Percentiles rank a stretch among this genome's conserved stretches.
Evolutionary conservation across 2,888 invertebrate genomes (phyloP).

Genomic region (Ormyrus nitidulus): DNA sequence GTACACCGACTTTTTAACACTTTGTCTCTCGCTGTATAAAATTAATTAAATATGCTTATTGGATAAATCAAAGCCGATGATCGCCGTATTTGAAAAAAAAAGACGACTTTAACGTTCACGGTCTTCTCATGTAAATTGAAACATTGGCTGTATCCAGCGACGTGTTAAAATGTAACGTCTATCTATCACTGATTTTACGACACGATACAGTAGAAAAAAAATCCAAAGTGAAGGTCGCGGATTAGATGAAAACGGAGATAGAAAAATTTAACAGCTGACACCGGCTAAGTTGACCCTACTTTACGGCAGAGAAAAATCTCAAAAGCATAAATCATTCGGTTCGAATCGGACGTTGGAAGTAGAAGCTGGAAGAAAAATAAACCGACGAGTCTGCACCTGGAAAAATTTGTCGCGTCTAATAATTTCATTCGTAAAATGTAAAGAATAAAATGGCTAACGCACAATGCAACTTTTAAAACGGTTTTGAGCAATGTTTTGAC

Average conservation of each 20-base stretch:
- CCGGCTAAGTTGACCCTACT: background rate
- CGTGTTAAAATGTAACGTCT: constrained; percentile 13
- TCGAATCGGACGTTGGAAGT: background rate
- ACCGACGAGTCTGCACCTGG: background rate
- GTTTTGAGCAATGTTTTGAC: too few species aligned
- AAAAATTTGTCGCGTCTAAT: too few species aligned
- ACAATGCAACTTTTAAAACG: too few species aligned
- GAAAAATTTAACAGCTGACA: background rate
- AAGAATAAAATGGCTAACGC: too few species aligned
- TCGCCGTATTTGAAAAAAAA: too few species aligned
- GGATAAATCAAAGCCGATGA: too few species aligned
- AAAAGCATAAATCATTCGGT: constrained; percentile 10
- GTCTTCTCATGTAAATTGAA: constrained; percentile 18
- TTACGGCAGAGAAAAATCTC: background rate
- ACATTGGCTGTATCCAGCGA: constrained; percentile 1
- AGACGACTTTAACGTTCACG: background rate
- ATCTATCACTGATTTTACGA: background rate
- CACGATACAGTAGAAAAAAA: constrained; percentile 21
- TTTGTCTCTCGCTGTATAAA: too few species aligned
- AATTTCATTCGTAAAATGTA: too few species aligned
- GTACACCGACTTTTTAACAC: too few species aligned
- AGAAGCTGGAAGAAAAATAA: constrained; percentile 11
- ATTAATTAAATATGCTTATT: too few species aligned
- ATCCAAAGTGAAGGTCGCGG: background rate
- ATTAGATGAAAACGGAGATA: constrained; percentile 27